These are phyloP conservation scores for Alethe castanea DNA, from an alignment of 2,113 vertebrate species.

Conservation along the genomic window DNA sequence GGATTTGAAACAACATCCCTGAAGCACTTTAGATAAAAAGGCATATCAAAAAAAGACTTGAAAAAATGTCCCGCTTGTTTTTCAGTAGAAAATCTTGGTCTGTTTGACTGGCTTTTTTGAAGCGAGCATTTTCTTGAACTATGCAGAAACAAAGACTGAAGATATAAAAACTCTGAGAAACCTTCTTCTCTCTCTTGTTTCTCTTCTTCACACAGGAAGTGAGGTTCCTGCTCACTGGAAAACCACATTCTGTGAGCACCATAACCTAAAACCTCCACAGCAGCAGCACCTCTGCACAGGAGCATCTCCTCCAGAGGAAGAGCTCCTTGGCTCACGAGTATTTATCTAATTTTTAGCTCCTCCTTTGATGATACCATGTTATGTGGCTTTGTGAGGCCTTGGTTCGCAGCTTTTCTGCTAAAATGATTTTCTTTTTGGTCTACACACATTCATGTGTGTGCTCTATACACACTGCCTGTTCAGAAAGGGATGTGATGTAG, in stretches of 20 bases:
- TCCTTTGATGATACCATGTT: background rate
- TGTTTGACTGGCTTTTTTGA: background rate
- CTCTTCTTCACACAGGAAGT: too few relatives aligned
- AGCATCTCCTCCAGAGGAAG: background rate
- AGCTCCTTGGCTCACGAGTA: background rate
- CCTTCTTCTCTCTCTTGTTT: background rate
- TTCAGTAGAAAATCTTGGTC: background rate
- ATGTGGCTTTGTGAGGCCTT: background rate
- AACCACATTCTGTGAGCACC: background rate
- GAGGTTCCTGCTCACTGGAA: background rate
- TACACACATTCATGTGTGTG: accelerated
- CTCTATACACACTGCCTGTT: accelerated
- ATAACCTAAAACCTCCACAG: background rate
- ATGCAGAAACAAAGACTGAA: background rate
- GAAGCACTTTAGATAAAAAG: background rate
- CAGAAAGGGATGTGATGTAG: accelerated
- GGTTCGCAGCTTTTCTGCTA: background rate
- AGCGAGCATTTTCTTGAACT: background rate
- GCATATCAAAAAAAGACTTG: background rate
- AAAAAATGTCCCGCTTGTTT: background rate
- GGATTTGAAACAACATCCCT: background rate
- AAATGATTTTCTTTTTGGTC: background rate
- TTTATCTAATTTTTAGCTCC: background rate
- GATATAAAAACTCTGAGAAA: background rate
- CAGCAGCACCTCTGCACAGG: background rate